Evolutionary conservation across 1,140 invertebrate species (phyloP), one percentile per base, ranked within the genome.

Genomic region (Sitophilus oryzae): DNA sequence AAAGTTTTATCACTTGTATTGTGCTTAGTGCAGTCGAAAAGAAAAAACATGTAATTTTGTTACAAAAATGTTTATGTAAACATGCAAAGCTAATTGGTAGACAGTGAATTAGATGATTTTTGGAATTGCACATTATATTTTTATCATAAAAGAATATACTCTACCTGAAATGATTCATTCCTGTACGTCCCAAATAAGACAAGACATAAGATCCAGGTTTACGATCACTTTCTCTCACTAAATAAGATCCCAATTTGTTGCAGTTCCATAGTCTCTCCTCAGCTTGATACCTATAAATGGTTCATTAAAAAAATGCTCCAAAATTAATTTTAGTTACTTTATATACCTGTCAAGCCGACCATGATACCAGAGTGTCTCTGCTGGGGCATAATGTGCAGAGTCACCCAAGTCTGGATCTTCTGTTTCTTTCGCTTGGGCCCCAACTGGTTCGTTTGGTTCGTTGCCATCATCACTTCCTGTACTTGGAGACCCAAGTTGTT

Each of bases 131-230:
- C n/a, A n/a, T n/a, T n/a, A n/a, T n/a, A n/a, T n/a, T n/a, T n/a
- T n/a, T n/a, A n/a, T n/a, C n/a, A n/a, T n/a, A n/a, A n/a, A n/a
- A n/a, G n/a, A n/a, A n/a, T n/a, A n/a, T n/a, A n/a, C n/a, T n/a
- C n/a, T 37, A 57, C 55, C 55, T 16, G 75, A 98, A 98, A 77
- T 98, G 95, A 74, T 96, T 96, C 55, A 97, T 93, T 49, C 92
- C 92, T 54, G 91, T 94, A 53, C 88, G 82, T 48, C 93, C 93
- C 58, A 92, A 78, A 72, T 94, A 97, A 40, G 92, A 96, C 37
- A 98, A 73, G 4, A 97, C 95, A 78, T 96, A 97, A 14, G 92
- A 95, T 2, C 93, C 93, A 20, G 91, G 92, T 72, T 95, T 95
- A 51, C 93, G 79, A 66, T 96, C 93, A 76, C 91, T 95, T 76